These are phyloP conservation scores for Litoditis marina DNA, from an alignment of 2,888 invertebrate species.

Conservation along the genomic window DNA sequence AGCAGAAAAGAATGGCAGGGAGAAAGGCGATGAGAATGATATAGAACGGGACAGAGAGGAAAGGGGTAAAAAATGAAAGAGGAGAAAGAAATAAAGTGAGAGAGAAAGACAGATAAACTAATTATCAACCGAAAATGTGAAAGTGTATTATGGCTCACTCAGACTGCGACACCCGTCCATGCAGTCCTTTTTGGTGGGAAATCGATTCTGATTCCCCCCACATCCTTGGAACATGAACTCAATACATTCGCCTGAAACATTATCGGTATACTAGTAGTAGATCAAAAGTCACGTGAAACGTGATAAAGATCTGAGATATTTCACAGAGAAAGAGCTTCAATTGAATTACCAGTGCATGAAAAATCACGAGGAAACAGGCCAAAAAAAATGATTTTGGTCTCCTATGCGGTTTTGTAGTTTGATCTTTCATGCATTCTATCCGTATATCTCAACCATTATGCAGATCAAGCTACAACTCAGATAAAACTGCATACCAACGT, in stretches of 20 bases:
- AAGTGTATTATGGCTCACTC: conserved; percentile 16
- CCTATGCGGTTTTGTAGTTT: no score
- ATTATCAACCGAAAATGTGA: background rate
- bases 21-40: background rate
- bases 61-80: background rate
- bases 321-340: no score
- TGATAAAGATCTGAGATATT: no score
- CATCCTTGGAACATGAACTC: conserved; percentile 51
- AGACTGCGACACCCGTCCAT: conserved; percentile 43
- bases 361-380: background rate
- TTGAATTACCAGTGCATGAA: background rate
- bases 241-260: conserved; percentile 42
- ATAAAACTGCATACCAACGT: no score
- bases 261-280: no score
- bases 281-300: no score
- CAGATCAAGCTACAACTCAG: no score
- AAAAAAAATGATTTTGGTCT: no score
- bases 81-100: background rate
- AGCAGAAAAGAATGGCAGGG: background rate
- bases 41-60: background rate
- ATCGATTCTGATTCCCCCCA: conserved; percentile 53
- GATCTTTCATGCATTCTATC: no score
- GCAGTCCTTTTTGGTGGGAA: conserved; percentile 42
- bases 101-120: background rate
- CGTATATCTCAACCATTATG: no score